Evolutionary conservation across 2,888 invertebrate species (phyloP), one percentile per base, ranked within the genome.

Genomic region (Brassicogethes aeneus): DNA sequence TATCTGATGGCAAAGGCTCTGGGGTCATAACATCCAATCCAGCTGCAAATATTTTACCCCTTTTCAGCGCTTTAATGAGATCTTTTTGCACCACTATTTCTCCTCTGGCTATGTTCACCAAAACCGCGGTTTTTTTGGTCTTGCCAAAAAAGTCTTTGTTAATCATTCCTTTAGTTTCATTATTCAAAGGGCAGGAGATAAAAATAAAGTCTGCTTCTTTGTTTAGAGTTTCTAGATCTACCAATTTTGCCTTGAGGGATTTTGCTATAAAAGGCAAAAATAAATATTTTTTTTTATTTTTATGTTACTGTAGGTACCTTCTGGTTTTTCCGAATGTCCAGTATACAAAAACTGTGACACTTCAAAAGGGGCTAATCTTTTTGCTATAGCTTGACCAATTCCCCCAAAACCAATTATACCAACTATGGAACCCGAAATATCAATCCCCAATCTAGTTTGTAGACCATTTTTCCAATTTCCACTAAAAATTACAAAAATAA

Each of bases 11-110:
- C 39, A 96, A 63, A 0, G 95, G 95, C 64, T 96, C 95, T 0
- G 95, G 94, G 1, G 80, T 79, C 57, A 85, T 87, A 2, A 95
- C 95, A 64, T 96, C 95, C 2, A 96, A 71, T 0, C 93, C 95
- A 1, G 94, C 95, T 0, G 85, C 85, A 59, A 81, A 84, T 46
- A 95, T 93, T 48, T 75, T 72, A 1, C 80, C 78, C 29, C 71
- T 73, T 56, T 80, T 80, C 36, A 96, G 68, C 0, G 93, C 93
- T 37, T 77, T 74, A 39, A 85, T 77, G 15, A 96, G 67, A 44
- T 85, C 91, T 1, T 85, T 79, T 59, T 93, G 92, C 50, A 92
- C 82, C 0, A 88, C 74, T n/a, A 85, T 68, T 66, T 77, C 82
- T 62, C 85, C 85, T 53, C 85, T 71, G 34, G 81, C 80, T 36